Base-by-base conservation (phyloP, 1,140 invertebrate species). In the Acromyrmex charruanus region DNA sequence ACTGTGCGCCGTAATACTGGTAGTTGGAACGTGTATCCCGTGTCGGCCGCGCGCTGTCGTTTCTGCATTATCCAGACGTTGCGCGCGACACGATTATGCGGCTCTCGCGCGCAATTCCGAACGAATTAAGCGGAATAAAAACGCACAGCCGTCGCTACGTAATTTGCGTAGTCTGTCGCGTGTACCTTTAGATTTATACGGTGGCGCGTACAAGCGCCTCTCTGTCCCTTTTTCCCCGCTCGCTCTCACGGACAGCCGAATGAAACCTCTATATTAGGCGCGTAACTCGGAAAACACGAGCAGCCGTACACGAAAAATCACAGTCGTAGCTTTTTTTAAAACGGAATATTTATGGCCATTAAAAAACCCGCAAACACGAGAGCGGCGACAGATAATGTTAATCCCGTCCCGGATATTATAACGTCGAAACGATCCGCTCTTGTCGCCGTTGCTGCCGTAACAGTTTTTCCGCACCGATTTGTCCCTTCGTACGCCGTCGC, bases 101-200 rank as follows among this genome's bases (percentile, higher is more conserved):
- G 69, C 58, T 84, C 80, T 31, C 69, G 55, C 55, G 55, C 69
- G 80, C 80, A 75, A 84, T 84, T 75, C 49, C 69, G 69, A 74
- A 84, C 80, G 69, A 84, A 84, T 84, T 84, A 84, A 75, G 80
- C 80, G 69, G 69, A 84, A 84, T 84, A 74, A 84, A 84, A 84
- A 75, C 69, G 69, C 55, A 84, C 58, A 28, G 69, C 55, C 69
- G 80, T 84, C 80, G 80, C 80, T 75, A 74, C 80, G 69, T 84
- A 84, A 84, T 84, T 84, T 75, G 80, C 80, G 66, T 51, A 75
- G 65, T 84, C 69, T 14, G 69, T 63, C 80, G 69, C 58, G 39
- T 84, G 69, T 84, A 75, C 69, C 68, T 84, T 84, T 61, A 75
- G 69, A 84, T 84, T 74, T 84, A 84, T 84, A 84, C 55, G 53